Percentiles rank a stretch among this genome's conserved stretches.
Conservation (phyloP, 37 sponge, comb jelly and placozoan genomes). For the Cliona cf. orientalis region DNA sequence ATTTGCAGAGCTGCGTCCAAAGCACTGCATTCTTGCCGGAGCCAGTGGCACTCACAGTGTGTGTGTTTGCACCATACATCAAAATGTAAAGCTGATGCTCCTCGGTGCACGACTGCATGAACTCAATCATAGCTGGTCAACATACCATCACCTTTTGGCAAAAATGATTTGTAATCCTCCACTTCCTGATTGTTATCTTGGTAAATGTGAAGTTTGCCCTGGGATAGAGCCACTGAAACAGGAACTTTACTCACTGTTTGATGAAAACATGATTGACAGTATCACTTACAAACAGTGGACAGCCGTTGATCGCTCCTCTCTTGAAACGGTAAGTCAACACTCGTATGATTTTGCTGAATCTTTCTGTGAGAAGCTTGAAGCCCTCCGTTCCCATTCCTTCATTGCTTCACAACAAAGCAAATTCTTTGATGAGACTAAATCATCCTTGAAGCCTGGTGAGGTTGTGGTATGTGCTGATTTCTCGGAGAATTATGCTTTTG, state of each 20-base stretch:
- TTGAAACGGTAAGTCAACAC: neutral
- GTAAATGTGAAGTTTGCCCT: slow-evolving; percentile 24
- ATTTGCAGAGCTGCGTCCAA: slow-evolving; percentile 26
- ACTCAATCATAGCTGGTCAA: too few relatives aligned
- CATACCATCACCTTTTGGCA: slow-evolving; percentile 21
- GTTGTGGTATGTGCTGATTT: slow-evolving; percentile 41
- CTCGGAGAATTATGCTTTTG: slow-evolving; percentile 51
- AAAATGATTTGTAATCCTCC: slow-evolving; percentile 44
- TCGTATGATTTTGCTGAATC: slow-evolving; percentile 39
- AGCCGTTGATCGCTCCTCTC: slow-evolving; percentile 12
- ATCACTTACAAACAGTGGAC: slow-evolving; percentile 49
- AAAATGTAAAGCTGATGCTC: slow-evolving; percentile 15
- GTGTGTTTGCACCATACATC: too few relatives aligned
- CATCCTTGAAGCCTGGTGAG: slow-evolving; percentile 27
- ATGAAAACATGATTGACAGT: slow-evolving; percentile 32
- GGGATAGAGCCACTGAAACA: neutral
- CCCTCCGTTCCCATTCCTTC: slow-evolving; percentile 29
- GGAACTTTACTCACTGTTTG: slow-evolving; percentile 4
- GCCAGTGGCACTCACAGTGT: too few relatives aligned
- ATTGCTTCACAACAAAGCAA: slow-evolving; percentile 40
- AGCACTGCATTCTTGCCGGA: slow-evolving; percentile 31
- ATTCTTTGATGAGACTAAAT: slow-evolving; percentile 27
- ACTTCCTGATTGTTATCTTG: slow-evolving; percentile 15
- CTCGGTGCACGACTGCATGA: neutral
- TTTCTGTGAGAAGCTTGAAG: slow-evolving; percentile 29